These are phyloP conservation scores for Brachionus asplanchnoidis DNA, from an alignment of 1,140 invertebrate species.

Conservation along the genomic window DNA sequence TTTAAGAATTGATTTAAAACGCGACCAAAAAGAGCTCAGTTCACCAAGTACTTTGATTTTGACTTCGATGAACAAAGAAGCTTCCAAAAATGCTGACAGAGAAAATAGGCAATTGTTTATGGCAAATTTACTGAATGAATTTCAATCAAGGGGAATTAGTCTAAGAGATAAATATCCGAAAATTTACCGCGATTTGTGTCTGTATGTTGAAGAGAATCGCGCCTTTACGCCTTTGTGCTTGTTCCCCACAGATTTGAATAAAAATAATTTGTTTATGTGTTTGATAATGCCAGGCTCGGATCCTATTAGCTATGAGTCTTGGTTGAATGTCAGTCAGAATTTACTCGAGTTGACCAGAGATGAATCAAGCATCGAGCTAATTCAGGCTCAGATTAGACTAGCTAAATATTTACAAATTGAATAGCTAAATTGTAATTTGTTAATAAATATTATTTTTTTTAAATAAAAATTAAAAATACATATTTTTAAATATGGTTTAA, in stretches of 20 bases:
- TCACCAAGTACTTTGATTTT: neutral
- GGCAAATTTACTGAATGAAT: slow-evolving; percentile 30
- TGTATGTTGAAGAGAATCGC: slow-evolving; percentile 32
- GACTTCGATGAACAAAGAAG: neutral
- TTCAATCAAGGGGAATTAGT: slow-evolving; percentile 12
- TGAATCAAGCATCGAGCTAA: neutral
- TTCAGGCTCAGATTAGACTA: neutral
- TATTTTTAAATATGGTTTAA: too few relatives aligned
- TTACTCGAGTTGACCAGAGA: neutral
- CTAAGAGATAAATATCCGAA: slow-evolving; percentile 26
- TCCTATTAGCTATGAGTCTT: slow-evolving; percentile 9
- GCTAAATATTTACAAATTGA: slow-evolving; percentile 19
- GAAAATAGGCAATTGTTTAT: slow-evolving; percentile 9
- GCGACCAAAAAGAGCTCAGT: neutral
- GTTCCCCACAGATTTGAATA: slow-evolving; percentile 8
- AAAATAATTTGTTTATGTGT: slow-evolving; percentile 36
- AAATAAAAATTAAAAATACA: too few relatives aligned
- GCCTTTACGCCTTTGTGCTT: slow-evolving; percentile 21
- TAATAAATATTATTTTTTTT: too few relatives aligned
- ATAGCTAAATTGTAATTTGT: neutral
- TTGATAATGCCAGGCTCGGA: slow-evolving; percentile 34
- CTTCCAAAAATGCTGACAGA: neutral
- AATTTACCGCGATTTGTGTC: slow-evolving; percentile 28
- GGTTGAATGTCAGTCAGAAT: neutral
- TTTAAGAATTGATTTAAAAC: neutral